These are phyloP conservation scores for Scaptomyza cyrtandrae DNA, from an alignment of 2,888 invertebrate genomes.

Conservation along the genomic window DNA sequence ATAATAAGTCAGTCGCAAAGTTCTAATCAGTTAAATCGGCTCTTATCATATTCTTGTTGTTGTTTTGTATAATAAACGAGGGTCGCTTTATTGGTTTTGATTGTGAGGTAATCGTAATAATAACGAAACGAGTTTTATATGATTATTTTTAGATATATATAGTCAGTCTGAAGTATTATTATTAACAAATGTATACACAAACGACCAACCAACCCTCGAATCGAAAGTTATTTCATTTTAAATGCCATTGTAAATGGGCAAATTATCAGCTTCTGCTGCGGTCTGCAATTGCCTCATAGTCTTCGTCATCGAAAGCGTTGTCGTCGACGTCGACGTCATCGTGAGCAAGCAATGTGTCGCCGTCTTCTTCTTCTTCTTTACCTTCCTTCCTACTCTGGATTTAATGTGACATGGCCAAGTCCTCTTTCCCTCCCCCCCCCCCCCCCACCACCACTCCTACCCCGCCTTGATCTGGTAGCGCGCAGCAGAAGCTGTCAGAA, in stretches of 20 bases:
- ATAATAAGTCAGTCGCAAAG: constrained; percentile 11
- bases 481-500: constrained; percentile 47
- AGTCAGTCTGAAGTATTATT: too few relatives aligned
- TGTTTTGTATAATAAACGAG: constrained; percentile 22
- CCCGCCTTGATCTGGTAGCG: constrained; percentile 7
- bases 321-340: background rate
- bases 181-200: background rate
- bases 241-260: constrained; percentile 3
- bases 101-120: background rate
- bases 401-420: background rate
- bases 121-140: background rate
- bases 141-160: background rate
- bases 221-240: background rate
- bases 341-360: constrained; percentile 19
- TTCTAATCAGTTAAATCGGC: constrained; percentile 28
- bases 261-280: constrained; percentile 3
- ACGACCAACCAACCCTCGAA: constrained; percentile 6
- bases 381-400: background rate
- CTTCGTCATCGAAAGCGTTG: background rate
- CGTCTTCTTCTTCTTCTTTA: too few relatives aligned
- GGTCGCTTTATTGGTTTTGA: background rate
- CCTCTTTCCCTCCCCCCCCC: background rate
- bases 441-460: too few relatives aligned
- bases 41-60: too few relatives aligned
- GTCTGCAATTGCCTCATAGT: constrained; percentile 1